These are phyloP conservation scores for Drosophila histrio DNA, from an alignment of 2,888 invertebrate species.

Conservation along the genomic window DNA sequence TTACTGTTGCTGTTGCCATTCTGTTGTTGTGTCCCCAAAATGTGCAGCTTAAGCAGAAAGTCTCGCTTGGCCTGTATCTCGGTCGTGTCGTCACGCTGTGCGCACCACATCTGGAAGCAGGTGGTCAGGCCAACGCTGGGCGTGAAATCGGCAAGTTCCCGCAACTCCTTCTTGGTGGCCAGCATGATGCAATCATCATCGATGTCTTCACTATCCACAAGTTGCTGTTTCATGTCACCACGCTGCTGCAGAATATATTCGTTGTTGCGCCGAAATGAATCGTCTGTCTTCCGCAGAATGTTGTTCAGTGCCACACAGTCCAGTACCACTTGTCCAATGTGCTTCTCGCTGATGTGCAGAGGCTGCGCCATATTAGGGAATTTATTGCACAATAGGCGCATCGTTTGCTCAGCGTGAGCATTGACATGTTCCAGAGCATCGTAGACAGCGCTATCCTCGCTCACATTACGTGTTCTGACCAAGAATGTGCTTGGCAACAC, in stretches of 20 bases:
- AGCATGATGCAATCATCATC: slow-evolving; percentile 80
- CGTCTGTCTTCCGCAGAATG: slow-evolving; percentile 82
- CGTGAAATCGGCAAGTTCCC: slow-evolving; percentile 80
- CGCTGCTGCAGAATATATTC: slow-evolving; percentile 70
- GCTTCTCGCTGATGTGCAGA: slow-evolving; percentile 79
- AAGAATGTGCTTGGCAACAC: slow-evolving; percentile 78
- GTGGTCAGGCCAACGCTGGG: slow-evolving; percentile 79
- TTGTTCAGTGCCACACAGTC: slow-evolving; percentile 83
- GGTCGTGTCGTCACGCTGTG: slow-evolving; percentile 77
- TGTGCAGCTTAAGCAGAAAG: slow-evolving; percentile 70
- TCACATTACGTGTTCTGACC: slow-evolving; percentile 70
- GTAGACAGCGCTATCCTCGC: slow-evolving; percentile 54
- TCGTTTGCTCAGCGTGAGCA: slow-evolving; percentile 70
- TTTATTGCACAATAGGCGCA: slow-evolving; percentile 81
- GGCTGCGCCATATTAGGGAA: slow-evolving; percentile 82
- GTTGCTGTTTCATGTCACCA: slow-evolving; percentile 48
- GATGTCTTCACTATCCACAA: slow-evolving; percentile 70
- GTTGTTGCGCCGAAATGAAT: slow-evolving; percentile 77
- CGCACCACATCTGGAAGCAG: slow-evolving; percentile 75
- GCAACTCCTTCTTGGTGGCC: slow-evolving; percentile 79
- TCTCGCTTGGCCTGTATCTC: slow-evolving; percentile 75
- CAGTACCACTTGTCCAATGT: slow-evolving; percentile 81
- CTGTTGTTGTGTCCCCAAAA: slow-evolving; percentile 35
- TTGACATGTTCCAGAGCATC: slow-evolving; percentile 72
- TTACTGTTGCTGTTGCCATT: slow-evolving; percentile 25